Conservation (phyloP, 2,888 invertebrate species). For the Epistrophe eligans region DNA sequence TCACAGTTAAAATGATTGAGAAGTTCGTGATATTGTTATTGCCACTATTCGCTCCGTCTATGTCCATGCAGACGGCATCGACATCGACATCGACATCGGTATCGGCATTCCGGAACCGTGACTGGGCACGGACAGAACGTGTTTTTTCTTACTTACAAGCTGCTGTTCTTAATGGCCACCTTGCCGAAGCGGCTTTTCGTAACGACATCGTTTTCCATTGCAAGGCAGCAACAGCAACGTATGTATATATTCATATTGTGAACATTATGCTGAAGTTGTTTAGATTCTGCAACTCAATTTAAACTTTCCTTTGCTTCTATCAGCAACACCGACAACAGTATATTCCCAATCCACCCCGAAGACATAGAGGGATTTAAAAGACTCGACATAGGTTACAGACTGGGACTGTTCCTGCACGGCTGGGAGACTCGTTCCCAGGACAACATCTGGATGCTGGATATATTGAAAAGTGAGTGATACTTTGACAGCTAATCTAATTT, state of each 20-base stretch:
- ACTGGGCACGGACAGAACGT: conserved; percentile 44
- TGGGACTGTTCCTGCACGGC: conserved; percentile 82
- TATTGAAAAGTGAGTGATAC: conserved; percentile 79
- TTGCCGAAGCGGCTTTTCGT: conserved; percentile 37
- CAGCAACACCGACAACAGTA: conserved; percentile 77
- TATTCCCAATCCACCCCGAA: conserved; percentile 80
- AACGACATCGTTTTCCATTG: conserved; percentile 61
- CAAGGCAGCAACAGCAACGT: conserved; percentile 48
- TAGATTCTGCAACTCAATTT: conserved; percentile 65
- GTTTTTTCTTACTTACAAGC: conserved; percentile 58
- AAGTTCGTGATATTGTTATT: conserved; percentile 60
- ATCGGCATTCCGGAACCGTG: conserved; percentile 38
- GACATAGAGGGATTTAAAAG: conserved; percentile 80
- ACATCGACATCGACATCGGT: background rate
- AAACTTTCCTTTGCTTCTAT: conserved; percentile 47
- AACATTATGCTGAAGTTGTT: conserved; percentile 48
- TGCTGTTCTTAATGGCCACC: conserved; percentile 46
- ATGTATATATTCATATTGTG: background rate
- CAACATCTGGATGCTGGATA: conserved; percentile 81
- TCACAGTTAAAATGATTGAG: conserved; percentile 60
- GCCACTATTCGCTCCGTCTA: conserved; percentile 18
- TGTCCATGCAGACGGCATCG: conserved; percentile 7
- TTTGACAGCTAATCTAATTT: conserved; percentile 67
- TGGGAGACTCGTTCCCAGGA: conserved; percentile 82
- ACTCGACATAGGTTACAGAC: conserved; percentile 78